Base-by-base conservation (phyloP, 2,113 vertebrate species). In the Albula goreensis region DNA sequence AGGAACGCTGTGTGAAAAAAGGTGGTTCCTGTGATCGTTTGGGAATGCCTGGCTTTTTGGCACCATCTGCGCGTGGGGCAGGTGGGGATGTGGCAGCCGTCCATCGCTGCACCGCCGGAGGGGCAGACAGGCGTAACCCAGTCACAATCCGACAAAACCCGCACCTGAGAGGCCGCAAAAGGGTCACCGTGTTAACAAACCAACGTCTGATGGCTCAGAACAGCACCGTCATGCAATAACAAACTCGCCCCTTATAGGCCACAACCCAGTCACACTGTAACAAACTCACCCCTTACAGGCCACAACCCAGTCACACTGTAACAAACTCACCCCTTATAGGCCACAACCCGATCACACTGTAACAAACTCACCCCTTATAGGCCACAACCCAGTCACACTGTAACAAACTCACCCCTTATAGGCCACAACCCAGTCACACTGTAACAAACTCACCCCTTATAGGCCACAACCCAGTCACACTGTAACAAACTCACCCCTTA, bases 61-160 rank as follows among this genome's bases (percentile, higher is more conserved):
- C 80, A 85, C 78, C 52, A 83, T 78, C 60, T 87, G 83, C 74
- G 87, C 83, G 88, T 87, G 78, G 81, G 88, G 84, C 91, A 90
- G 88, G 88, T 90, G 89, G 80, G 50, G 85, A 87, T 87, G 88
- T 89, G 86, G 86, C 88, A 83, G 74, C 83, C 80, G 88, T 86
- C 90, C 88, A 87, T 83, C 51, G 83, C 79, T 5, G 2, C 82
- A 56, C n/a, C 31, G 31, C 49, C 31, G 50, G n/a, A 50, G 66
- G 50, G 63, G 22, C n/a, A 2, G 5, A 63, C 53, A 56, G 12
- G 53, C 25, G 9, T 2, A 49, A 56, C 53, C 6, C 12, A 3
- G 10, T 11, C 56, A 25, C 5, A 41, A 41, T 41, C 11, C 25
- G 15, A 15, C 31, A 85, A 66, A 79, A 79, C 74, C 51, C 70